phyloP scores from a whole-genome alignment of 2,797 vertebrate genomes.

The Podarcis siculus region DNA sequence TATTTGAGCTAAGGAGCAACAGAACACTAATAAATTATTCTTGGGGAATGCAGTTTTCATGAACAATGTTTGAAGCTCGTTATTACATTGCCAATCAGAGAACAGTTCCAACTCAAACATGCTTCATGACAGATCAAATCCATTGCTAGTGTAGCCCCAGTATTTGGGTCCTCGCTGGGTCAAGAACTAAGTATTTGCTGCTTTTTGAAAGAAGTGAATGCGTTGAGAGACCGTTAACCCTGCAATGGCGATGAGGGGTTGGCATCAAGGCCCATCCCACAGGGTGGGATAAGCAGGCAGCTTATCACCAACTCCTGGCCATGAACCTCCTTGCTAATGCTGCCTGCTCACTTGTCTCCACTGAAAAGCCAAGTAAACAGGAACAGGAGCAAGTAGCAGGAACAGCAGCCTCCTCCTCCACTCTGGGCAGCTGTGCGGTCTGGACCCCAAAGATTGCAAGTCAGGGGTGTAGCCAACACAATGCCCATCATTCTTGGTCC shows the following conservation, averaged over 20 bases:
- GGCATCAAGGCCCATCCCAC: not conserved
- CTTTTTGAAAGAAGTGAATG: not conserved
- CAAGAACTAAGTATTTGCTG: not conserved
- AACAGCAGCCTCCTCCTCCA: not conserved
- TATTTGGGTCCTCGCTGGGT: no score
- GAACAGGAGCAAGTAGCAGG: not conserved
- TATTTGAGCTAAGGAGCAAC: not conserved
- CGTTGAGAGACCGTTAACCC: not conserved
- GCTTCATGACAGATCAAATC: not conserved
- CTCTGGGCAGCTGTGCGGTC: not conserved
- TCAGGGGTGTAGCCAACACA: no score
- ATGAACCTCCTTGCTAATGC: not conserved
- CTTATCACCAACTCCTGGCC: not conserved
- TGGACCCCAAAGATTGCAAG: not conserved
- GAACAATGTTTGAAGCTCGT: not conserved
- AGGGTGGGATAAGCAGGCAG: not conserved
- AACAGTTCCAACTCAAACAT: not conserved
- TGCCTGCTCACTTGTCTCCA: not conserved
- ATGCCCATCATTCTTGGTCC: no score
- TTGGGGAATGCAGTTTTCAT: not conserved
- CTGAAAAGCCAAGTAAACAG: not conserved
- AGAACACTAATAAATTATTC: not conserved
- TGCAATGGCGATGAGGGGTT: not conserved
- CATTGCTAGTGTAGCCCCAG: not conserved
- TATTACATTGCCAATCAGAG: not conserved